Conservation (phyloP, 1,140 invertebrate genomes). For the Sitodiplosis mosellana region DNA sequence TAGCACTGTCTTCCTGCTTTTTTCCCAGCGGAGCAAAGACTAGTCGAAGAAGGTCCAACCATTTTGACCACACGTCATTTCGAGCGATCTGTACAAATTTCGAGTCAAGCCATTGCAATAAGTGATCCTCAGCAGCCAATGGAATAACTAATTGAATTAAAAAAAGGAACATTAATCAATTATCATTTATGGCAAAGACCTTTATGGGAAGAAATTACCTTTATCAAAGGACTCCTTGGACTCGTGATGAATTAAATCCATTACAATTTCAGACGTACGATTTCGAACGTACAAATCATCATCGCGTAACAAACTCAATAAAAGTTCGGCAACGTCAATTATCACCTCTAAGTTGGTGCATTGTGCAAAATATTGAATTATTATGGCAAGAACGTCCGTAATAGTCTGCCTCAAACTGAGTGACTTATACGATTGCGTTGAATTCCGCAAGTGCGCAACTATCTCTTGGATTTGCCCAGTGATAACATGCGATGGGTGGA, state of each 20-base stretch:
- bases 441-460: background rate
- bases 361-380: constrained; percentile 4
- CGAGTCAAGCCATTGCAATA: background rate
- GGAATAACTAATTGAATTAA: background rate
- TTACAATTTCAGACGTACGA: constrained; percentile 2
- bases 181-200: background rate
- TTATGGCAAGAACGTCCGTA: constrained; percentile 3
- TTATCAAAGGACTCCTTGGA: too few relatives aligned
- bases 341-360: constrained; percentile 6
- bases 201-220: background rate
- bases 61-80: constrained; percentile 9
- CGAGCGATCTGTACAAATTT: constrained; percentile 6
- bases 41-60: constrained; percentile 3
- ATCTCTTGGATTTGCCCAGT: background rate
- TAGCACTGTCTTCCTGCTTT: background rate
- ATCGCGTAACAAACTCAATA: constrained; percentile 16
- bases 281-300: constrained; percentile 17
- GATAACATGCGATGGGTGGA: background rate
- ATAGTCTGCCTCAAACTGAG: constrained; percentile 7
- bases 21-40: background rate
- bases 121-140: background rate
- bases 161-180: background rate
- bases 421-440: constrained; percentile 1
- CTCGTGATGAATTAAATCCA: background rate
- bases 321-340: constrained; percentile 8